Conservation (phyloP, 2,888 invertebrate genomes). For the Patella ulyssiponensis region DNA sequence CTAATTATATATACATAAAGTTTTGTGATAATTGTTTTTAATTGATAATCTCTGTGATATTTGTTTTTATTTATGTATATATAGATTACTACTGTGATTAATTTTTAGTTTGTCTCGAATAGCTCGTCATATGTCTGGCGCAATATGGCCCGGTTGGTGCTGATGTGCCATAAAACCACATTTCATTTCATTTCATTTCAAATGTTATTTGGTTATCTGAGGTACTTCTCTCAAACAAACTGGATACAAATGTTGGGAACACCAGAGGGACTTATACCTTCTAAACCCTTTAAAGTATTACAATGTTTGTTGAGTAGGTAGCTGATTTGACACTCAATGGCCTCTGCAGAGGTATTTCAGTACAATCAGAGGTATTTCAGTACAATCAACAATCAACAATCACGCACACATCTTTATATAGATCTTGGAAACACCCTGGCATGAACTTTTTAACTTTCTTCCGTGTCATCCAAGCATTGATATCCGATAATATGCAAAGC, state of each 20-base stretch:
- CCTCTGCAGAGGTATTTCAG: not conserved
- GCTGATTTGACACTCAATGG: slow-evolving; percentile 17
- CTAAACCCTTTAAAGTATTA: slow-evolving; percentile 17
- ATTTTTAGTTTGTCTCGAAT: too few species aligned
- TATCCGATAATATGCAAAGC: not conserved
- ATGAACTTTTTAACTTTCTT: not conserved
- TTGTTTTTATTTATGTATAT: too few species aligned
- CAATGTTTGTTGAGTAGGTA: slow-evolving; percentile 23
- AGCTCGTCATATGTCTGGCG: too few species aligned
- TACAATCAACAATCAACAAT: not conserved
- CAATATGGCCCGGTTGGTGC: too few species aligned
- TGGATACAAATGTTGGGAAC: slow-evolving; percentile 15
- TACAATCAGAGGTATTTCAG: too few species aligned
- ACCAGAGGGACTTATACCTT: slow-evolving; percentile 20
- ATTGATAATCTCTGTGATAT: too few species aligned
- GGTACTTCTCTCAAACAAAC: slow-evolving; percentile 16
- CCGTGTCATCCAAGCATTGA: slow-evolving; percentile 11
- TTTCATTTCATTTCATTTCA: too few species aligned
- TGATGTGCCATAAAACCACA: too few species aligned
- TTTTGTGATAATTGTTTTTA: too few species aligned
- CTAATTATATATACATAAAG: too few species aligned
- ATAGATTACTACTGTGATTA: too few species aligned
- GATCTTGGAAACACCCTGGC: not conserved
- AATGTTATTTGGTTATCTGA: slow-evolving; percentile 22
- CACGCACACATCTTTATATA: not conserved